Conservation (phyloP, 2,113 vertebrate genomes). For the Passerina amoena region DNA sequence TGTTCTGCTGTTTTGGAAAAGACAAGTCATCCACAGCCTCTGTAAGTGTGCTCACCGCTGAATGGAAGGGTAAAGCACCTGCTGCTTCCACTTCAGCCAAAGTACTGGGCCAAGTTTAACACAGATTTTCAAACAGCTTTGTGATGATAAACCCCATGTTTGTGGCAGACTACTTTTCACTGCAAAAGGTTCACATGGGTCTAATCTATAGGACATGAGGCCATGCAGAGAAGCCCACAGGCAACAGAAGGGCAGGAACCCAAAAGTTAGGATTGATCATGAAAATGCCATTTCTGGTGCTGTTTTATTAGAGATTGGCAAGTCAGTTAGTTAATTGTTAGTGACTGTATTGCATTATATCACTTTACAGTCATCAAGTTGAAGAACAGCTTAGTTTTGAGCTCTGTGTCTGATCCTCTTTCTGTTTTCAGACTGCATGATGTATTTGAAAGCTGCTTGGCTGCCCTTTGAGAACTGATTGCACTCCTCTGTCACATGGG, state of each 20-base stretch:
- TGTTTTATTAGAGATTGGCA: background rate
- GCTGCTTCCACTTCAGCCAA: background rate
- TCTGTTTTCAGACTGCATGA: background rate
- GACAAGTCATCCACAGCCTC: background rate
- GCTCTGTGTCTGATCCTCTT: background rate
- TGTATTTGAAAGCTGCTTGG: background rate
- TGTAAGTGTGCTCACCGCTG: rapidly evolving
- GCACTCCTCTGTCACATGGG: background rate
- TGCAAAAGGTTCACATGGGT: background rate
- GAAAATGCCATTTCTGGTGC: background rate
- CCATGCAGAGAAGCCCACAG: background rate
- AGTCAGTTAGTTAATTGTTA: background rate
- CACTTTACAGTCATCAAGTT: background rate
- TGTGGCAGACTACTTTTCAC: background rate
- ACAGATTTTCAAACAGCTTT: background rate
- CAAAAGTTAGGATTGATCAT: background rate
- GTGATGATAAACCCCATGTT: background rate
- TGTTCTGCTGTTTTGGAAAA: background rate
- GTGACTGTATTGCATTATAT: background rate
- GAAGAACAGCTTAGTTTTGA: background rate
- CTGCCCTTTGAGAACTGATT: background rate
- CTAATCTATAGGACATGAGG: background rate
- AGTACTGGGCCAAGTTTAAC: background rate
- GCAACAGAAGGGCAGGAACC: background rate
- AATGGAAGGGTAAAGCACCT: background rate